Conservation (phyloP, 2,797 vertebrate species). For the Cossypha caffra region DNA sequence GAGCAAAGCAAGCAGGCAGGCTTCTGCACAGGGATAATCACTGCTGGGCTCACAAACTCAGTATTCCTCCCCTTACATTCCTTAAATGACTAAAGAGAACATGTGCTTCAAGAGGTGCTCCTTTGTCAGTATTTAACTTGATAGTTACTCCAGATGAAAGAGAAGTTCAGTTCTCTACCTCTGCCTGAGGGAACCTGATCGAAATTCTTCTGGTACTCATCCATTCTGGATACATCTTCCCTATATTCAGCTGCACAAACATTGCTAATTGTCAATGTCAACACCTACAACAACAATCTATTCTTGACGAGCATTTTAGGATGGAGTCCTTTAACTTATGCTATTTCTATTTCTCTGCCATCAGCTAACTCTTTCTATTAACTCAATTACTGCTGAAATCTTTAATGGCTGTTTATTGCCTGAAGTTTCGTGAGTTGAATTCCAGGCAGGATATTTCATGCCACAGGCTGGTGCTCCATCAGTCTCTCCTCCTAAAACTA, state of each 20-base stretch:
- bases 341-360: background rate
- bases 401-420: background rate
- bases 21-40: background rate
- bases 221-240: background rate
- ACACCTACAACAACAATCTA: background rate
- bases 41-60: background rate
- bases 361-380: background rate
- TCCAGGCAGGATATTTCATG: background rate
- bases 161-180: background rate
- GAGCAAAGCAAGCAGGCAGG: background rate
- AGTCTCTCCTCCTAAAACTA: background rate
- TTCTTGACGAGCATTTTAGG: background rate
- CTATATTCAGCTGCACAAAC: background rate
- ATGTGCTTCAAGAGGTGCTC: background rate
- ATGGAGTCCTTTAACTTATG: background rate
- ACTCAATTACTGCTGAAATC: background rate
- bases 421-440: background rate
- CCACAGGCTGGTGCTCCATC: background rate
- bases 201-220: background rate
- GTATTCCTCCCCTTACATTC: background rate
- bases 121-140: background rate
- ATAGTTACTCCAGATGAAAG: background rate
- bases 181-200: background rate
- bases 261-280: background rate
- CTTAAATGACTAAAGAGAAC: rapidly evolving